Conservation (phyloP, 2,113 vertebrate genomes). For the Colossoma macropomum region DNA sequence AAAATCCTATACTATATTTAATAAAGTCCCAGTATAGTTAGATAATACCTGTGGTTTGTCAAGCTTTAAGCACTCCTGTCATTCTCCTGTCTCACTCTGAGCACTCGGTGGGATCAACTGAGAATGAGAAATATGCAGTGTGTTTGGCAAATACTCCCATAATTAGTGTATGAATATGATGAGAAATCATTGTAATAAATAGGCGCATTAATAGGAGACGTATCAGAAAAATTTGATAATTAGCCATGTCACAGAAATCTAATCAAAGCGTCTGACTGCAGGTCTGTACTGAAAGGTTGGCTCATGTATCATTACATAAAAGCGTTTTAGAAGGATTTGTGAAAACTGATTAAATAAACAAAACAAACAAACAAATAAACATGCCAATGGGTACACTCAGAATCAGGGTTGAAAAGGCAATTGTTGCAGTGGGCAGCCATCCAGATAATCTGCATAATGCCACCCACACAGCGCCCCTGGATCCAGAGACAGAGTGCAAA, state of each 20-base stretch:
- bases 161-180: not conserved
- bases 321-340: not conserved
- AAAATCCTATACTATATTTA: too few relatives aligned
- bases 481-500: not conserved
- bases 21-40: not conserved
- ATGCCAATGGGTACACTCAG: not conserved
- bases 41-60: not conserved
- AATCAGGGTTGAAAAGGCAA: constrained; percentile 5
- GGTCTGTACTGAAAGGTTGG: not conserved
- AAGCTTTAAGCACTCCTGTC: not conserved
- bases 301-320: not conserved
- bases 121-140: not conserved
- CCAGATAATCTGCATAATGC: not conserved
- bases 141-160: not conserved
- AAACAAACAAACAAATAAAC: not conserved
- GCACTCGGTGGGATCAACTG: constrained; percentile 3
- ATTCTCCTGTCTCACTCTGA: not conserved
- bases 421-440: not conserved
- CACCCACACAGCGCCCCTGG: not conserved
- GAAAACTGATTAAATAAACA: not conserved
- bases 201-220: too few relatives aligned
- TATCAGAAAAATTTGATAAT: constrained; percentile 21
- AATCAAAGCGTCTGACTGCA: not conserved
- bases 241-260: not conserved
- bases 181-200: constrained; percentile 13